A percentile compares a stretch with the other conserved stretches of the same genome.
These are phyloP conservation scores for Pachyramphus minor DNA, from an alignment of 2,113 vertebrate genomes.

Conservation along the genomic window DNA sequence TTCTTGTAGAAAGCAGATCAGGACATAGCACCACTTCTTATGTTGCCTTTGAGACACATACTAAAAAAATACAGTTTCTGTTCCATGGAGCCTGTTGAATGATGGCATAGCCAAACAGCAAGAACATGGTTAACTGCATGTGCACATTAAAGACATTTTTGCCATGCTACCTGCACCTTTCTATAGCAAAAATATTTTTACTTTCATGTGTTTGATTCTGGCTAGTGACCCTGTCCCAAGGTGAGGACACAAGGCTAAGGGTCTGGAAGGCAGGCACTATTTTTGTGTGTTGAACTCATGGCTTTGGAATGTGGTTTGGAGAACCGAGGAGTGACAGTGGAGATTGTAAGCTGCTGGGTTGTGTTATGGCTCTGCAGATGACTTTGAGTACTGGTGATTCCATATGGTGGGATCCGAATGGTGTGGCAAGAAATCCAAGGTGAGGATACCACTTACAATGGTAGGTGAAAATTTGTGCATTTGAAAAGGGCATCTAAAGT, in stretches of 20 bases:
- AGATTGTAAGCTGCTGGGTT: not conserved
- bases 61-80: not conserved
- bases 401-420: not conserved
- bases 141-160: not conserved
- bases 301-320: not conserved
- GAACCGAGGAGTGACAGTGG: not conserved
- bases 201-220: not conserved
- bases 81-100: not conserved
- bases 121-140: fast-evolving
- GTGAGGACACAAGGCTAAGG: not conserved
- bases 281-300: not conserved
- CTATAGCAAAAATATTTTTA: not conserved
- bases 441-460: not conserved
- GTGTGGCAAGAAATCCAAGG: not conserved
- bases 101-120: not conserved
- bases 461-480: not conserved
- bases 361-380: not conserved
- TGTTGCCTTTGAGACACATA: not conserved
- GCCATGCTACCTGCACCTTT: not conserved
- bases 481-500: not conserved
- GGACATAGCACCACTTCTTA: not conserved
- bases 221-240: not conserved
- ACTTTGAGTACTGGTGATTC: not conserved
- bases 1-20: not conserved
- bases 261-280: not conserved